These are phyloP conservation scores for Neogobius melanostomus DNA, from an alignment of 2,113 vertebrate species.

Conservation along the genomic window DNA sequence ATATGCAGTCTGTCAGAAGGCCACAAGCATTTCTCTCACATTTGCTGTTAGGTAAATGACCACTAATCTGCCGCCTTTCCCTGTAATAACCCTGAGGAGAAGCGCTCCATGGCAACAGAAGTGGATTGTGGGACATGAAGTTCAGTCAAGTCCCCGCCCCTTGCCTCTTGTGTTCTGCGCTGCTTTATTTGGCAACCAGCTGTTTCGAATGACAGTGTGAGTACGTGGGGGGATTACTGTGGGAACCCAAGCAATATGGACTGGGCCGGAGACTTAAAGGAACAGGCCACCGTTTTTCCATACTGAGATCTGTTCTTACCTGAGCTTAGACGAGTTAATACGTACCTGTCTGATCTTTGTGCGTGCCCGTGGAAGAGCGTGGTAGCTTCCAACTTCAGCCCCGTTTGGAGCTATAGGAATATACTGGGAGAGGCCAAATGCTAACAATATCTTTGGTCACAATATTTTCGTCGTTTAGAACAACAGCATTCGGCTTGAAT, in stretches of 20 bases:
- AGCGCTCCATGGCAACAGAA: slow-evolving; percentile 1
- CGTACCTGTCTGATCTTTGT: too few relatives aligned
- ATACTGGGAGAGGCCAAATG: too few relatives aligned
- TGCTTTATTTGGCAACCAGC: slow-evolving; percentile 2
- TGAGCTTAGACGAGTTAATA: too few relatives aligned
- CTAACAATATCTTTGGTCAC: too few relatives aligned
- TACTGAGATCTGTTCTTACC: too few relatives aligned
- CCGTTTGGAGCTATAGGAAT: too few relatives aligned
- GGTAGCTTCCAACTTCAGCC: too few relatives aligned
- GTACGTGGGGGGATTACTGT: background rate
- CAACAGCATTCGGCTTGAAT: too few relatives aligned
- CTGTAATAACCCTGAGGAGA: background rate
- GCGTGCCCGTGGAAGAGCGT: too few relatives aligned
- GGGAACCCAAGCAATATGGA: slow-evolving; percentile 4
- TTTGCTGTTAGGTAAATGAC: background rate
- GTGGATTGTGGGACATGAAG: slow-evolving; percentile 64
- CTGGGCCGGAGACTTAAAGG: background rate
- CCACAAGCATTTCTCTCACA: background rate
- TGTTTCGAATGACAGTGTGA: slow-evolving; percentile 1
- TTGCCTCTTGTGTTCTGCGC: background rate
- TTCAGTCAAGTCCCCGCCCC: slow-evolving; percentile 17
- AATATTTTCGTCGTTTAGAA: too few relatives aligned
- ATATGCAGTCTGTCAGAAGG: background rate
- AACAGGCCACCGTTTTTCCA: too few relatives aligned
- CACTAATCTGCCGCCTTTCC: background rate